phyloP scores from a whole-genome alignment of 1,140 invertebrate genomes.

The Neuroterus valhalla region DNA sequence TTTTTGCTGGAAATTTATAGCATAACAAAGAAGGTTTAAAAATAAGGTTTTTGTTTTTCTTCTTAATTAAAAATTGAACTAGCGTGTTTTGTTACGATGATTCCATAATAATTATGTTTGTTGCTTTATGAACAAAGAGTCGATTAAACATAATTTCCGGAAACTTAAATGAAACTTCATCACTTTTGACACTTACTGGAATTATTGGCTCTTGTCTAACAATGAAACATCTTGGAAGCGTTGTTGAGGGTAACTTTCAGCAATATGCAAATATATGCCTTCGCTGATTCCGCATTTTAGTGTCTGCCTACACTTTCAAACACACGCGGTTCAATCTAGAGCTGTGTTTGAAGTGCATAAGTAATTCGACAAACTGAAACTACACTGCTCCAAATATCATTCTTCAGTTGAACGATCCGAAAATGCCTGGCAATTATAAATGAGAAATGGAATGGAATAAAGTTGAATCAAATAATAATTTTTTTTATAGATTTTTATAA shows the following conservation, averaged over 20 bases:
- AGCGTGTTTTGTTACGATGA: too few species aligned
- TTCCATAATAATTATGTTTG: too few species aligned
- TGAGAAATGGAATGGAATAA: too few species aligned
- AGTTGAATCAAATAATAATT: too few species aligned
- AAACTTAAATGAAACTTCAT: slow-evolving; percentile 1
- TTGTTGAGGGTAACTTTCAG: slow-evolving; percentile 23
- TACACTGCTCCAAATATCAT: slow-evolving; percentile 3
- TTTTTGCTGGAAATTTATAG: too few species aligned
- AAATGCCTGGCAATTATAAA: neutral
- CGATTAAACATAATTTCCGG: neutral
- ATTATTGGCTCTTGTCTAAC: slow-evolving; percentile 4
- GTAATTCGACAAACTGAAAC: slow-evolving; percentile 19
- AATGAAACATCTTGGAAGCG: neutral
- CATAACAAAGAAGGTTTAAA: too few species aligned
- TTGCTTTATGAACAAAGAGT: too few species aligned
- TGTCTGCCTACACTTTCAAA: slow-evolving; percentile 27
- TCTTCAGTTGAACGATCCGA: neutral
- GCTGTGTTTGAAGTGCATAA: slow-evolving; percentile 29
- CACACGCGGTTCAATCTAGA: slow-evolving; percentile 26
- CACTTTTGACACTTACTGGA: slow-evolving; percentile 23
- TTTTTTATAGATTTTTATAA: too few species aligned
- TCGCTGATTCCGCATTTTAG: slow-evolving; percentile 30
- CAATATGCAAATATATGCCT: slow-evolving; percentile 33
- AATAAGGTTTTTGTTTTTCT: too few species aligned
- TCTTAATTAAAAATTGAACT: too few species aligned